Percentiles rank a stretch among this genome's conserved stretches.
Conservation (phyloP, 2,888 invertebrate genomes). For the Nudaria mundana region DNA sequence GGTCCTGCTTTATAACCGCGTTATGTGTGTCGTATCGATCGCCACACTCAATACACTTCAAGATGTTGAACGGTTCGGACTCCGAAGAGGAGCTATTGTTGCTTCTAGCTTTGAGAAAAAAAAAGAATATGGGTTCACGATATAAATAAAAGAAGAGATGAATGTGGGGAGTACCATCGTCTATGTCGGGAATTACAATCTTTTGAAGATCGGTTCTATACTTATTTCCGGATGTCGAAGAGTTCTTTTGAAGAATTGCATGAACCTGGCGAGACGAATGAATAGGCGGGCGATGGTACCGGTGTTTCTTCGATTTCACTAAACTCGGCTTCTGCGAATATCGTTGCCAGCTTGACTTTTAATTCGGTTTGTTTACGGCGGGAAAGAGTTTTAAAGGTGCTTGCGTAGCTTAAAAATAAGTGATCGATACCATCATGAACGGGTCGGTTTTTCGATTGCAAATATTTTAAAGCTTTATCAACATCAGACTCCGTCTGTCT, state of each 20-base stretch:
- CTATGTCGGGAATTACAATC: too few relatives aligned
- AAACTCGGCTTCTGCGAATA: conserved; percentile 3
- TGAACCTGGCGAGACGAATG: conserved; percentile 1
- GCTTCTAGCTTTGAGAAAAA: too few relatives aligned
- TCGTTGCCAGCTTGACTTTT: conserved; percentile 2
- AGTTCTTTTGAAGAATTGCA: background rate
- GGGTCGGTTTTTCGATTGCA: conserved; percentile 5
- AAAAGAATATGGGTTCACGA: too few relatives aligned
- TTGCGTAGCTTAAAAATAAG: conserved; percentile 5
- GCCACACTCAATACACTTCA: too few relatives aligned
- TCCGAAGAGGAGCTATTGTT: too few relatives aligned
- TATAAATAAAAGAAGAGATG: too few relatives aligned
- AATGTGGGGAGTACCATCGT: too few relatives aligned
- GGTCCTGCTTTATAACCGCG: too few relatives aligned
- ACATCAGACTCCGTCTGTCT: background rate
- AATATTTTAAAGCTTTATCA: conserved; percentile 4
- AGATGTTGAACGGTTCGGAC: too few relatives aligned
- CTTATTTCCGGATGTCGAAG: background rate
- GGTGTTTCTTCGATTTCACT: conserved; percentile 3
- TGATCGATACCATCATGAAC: background rate
- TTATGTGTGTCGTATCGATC: too few relatives aligned
- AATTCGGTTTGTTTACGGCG: conserved; percentile 3
- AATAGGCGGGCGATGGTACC: conserved; percentile 3
- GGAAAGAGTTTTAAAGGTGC: background rate
- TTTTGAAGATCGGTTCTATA: conserved; percentile 1